These are phyloP conservation scores for Mongoloraphidia duomilia DNA, from an alignment of 2,888 invertebrate genomes.

Conservation along the genomic window DNA sequence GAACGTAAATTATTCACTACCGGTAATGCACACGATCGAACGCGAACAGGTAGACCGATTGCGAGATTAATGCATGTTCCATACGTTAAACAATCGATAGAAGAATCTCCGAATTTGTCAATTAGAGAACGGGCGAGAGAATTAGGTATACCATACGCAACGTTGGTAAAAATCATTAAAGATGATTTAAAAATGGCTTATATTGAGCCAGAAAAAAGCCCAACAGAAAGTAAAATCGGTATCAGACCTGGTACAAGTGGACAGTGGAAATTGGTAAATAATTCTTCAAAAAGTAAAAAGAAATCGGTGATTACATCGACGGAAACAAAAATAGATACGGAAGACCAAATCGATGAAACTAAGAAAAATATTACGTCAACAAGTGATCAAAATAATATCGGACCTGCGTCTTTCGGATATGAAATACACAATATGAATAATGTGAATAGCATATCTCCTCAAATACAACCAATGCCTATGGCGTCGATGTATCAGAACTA, in stretches of 20 bases:
- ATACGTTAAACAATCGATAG: conserved; percentile 22
- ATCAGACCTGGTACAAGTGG: background rate
- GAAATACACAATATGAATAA: too few species aligned
- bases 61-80: conserved; percentile 14
- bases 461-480: too few species aligned
- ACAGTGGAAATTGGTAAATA: conserved; percentile 5
- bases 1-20: conserved; percentile 27
- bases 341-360: too few species aligned
- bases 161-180: conserved; percentile 23
- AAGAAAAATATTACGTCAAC: too few species aligned
- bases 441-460: too few species aligned
- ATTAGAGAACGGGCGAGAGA: conserved; percentile 24
- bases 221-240: conserved; percentile 2
- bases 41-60: conserved; percentile 24
- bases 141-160: conserved; percentile 23
- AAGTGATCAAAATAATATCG: too few species aligned
- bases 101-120: conserved; percentile 23
- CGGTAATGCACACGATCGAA: conserved; percentile 26
- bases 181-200: conserved; percentile 14
- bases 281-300: background rate
- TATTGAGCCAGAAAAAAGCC: background rate
- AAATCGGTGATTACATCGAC: background rate
- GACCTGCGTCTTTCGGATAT: too few species aligned
- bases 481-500: too few species aligned
- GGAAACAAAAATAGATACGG: too few species aligned